Conservation (phyloP, 2,797 vertebrate genomes). For the Cynodonichthys magdalenae region DNA sequence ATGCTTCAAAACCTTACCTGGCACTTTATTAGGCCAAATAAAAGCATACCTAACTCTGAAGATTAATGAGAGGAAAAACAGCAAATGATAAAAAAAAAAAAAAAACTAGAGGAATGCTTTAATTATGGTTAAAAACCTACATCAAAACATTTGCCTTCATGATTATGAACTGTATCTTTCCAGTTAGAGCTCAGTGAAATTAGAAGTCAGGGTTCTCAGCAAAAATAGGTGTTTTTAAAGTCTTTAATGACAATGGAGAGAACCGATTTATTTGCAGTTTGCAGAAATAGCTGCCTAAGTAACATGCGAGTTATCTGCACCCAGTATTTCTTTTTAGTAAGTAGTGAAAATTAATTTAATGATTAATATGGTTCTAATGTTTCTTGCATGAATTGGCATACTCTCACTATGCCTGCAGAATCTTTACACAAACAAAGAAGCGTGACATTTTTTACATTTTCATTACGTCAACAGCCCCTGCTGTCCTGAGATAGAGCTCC, state of each 20-base stretch:
- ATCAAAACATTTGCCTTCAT: conserved; percentile 23
- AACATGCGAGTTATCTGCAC: conserved; percentile 58
- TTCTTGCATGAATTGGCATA: conserved; percentile 53
- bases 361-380: conserved; percentile 65
- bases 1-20: conserved; percentile 56
- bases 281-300: conserved; percentile 49
- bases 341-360: conserved; percentile 57
- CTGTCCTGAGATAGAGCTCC: conserved; percentile 56
- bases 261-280: conserved; percentile 60
- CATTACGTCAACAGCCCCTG: conserved; percentile 59
- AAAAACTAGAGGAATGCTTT: not conserved
- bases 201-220: conserved; percentile 44
- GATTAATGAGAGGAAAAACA: conserved; percentile 32
- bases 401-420: conserved; percentile 44
- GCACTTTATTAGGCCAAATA: conserved; percentile 33
- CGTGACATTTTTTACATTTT: conserved; percentile 67
- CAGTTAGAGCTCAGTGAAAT: conserved; percentile 57
- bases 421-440: conserved; percentile 67
- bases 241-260: conserved; percentile 35
- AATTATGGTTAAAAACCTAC: not conserved
- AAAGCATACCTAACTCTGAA: conserved; percentile 30
- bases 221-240: conserved; percentile 30
- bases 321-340: conserved; percentile 59
- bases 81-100: not conserved
- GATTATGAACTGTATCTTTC: conserved; percentile 28